Base-by-base conservation (phyloP, 2,888 invertebrate species). In the Cheilosia pagana region DNA sequence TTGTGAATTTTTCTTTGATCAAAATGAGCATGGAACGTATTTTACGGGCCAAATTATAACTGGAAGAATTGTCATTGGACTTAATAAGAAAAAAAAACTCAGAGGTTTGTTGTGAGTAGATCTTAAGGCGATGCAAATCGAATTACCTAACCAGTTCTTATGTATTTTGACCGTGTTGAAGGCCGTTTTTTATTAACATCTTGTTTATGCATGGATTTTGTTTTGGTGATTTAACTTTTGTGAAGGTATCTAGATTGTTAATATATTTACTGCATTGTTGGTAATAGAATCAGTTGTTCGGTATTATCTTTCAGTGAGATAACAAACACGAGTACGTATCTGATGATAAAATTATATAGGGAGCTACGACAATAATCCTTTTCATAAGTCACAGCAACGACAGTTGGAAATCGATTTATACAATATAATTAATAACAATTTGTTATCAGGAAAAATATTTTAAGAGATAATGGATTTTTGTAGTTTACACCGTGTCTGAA, bases 21-120 rank as follows among this genome's bases (percentile, higher is more conserved):
- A 93, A 92, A 90, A 95, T 94, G 91, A 94, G 94, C 88, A 95
- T 94, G 92, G 93, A 95, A 88, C 94, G 94, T 92, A 90, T 86
- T 91, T 91, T 82, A 89, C 90, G 12, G 92, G 92, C 16, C 91
- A 92, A 87, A 87, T 88, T 39, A 87, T 92, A 8, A 88, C 88
- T 39, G 92, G 92, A 23, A 90, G 88, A 87, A 91, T 91, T 35
- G 87, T 89, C 48, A 87, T 92, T 52, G 89, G 87, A 65, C 87
- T 91, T 16, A 90, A 89, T 75, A 90, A 90, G 76, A 70, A 88
- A 16, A 91, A 91, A 76, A 91, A 90, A 86, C 75, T 92, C 12
- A 88, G 88, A 89, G 91, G 92, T 91, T 59, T 6, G 65, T 72
- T 65, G 10, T 48, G 5, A 28, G 8, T 50, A 55, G 28, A 28